Evolutionary conservation across 2,797 vertebrate species (phyloP), one percentile per base, ranked within the genome.

Genomic region (Takifugu ocellatus): DNA sequence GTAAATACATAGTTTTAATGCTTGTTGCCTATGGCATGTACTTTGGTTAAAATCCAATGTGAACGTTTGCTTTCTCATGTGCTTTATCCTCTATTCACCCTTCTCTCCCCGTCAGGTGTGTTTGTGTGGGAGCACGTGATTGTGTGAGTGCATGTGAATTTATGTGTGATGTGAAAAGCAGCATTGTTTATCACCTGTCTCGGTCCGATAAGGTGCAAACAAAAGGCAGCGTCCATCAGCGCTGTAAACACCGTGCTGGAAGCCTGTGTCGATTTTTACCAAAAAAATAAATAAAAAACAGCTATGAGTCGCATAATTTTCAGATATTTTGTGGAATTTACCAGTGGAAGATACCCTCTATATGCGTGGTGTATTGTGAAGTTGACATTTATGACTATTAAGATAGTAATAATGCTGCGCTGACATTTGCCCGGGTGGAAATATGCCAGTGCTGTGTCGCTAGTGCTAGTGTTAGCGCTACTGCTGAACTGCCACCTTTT

Each of bases 401-500:
- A 78, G 79, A 87, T 80, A 74, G 72, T 78, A 84, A 86, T 88
- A 84, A 84, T 72, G 75, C 77, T 68, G 51, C 83, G 79, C 84
- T 89, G 82, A 89, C 88, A 87, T 79, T 78, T 81, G 79, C 74
- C 84, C 87, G 88, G 88, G 87, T 89, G 88, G 88, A 84, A 87
- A 86, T 85, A 78, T 87, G 79, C 82, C 83, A 86, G 77, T 33
- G 25, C 60, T 79, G 74, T 60, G 7, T 83, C 61, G 54, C 63
- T 66, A 42, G 72, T 49, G 44, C 70, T 69, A 21, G 21, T 21
- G 21, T 21, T 21, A 21, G 21, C 21, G 21, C 63, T 66, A 42
- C 73, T 49, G 44, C 70, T 69, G 86, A 87, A 88, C 88, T 86
- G 77, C 61, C 63, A 47, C 66, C 73, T 77, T 70, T 75, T 88